Evolutionary conservation across 2,113 vertebrate genomes (phyloP).

Genomic region (Tenebrosternarchus preto): DNA sequence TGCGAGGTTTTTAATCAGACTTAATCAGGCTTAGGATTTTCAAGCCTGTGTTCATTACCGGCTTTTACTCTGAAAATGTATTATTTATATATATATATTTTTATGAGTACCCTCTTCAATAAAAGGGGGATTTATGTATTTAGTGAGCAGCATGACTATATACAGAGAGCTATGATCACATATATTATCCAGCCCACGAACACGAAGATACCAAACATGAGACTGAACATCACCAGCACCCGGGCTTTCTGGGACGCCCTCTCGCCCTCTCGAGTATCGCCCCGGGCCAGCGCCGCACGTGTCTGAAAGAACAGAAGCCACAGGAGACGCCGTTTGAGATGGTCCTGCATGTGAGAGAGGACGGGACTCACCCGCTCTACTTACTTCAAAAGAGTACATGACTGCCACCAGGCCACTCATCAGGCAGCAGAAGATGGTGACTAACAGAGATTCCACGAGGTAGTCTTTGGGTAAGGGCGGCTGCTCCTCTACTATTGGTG

Average conservation of each 20-base stretch:
- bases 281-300: conserved; percentile 68
- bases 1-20: no score
- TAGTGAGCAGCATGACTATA: conserved; percentile 8
- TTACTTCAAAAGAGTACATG: conserved; percentile 68
- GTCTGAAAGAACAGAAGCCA: conserved; percentile 65
- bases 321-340: not conserved
- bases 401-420: conserved; percentile 74
- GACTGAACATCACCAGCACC: conserved; percentile 76
- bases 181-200: conserved; percentile 80
- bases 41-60: no score
- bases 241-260: conserved; percentile 74
- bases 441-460: conserved; percentile 78
- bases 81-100: no score
- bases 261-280: conserved; percentile 70
- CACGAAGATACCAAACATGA: conserved; percentile 76
- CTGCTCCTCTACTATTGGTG: rapidly evolving
- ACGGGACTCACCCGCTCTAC: not conserved
- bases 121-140: no score
- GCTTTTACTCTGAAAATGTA: no score
- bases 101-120: no score
- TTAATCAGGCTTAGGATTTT: no score
- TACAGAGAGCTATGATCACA: conserved; percentile 73
- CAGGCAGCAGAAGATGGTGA: conserved; percentile 81
- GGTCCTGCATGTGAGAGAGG: not conserved
- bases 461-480: conserved; percentile 75